A percentile compares a stretch with the other conserved stretches of the same genome.
Evolutionary conservation across 2,113 vertebrate species (phyloP).

Genomic region (Oncorhynchus clarkii): DNA sequence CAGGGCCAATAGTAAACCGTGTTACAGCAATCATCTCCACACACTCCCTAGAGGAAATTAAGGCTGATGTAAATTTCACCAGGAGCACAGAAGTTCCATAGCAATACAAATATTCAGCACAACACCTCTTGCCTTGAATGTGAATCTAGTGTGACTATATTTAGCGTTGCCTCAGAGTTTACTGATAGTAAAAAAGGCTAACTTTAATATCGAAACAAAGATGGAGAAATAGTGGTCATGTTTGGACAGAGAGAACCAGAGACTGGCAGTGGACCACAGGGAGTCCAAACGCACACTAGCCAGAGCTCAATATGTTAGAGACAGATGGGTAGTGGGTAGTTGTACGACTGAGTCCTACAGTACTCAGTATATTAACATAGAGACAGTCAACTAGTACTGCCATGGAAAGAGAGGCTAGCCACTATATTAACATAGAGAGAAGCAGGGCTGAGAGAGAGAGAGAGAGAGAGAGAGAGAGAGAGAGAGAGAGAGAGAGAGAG

Average conservation of each 20-base stretch:
- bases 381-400: conserved; percentile 53
- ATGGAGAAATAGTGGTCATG: conserved; percentile 59
- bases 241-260: conserved; percentile 47
- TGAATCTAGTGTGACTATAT: background rate
- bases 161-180: background rate
- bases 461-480: conserved; percentile 45
- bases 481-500: conserved; percentile 44
- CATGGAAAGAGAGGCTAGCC: conserved; percentile 63
- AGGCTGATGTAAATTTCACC: background rate
- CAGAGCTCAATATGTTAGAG: background rate
- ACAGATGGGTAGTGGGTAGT: conserved; percentile 3
- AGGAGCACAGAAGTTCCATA: background rate
- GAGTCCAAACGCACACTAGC: too few relatives aligned
- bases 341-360: conserved; percentile 44
- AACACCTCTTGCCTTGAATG: background rate
- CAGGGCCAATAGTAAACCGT: conserved; percentile 45
- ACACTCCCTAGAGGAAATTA: conserved; percentile 64
- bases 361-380: conserved; percentile 67
- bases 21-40: conserved; percentile 59
- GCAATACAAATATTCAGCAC: background rate
- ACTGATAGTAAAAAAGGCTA: background rate
- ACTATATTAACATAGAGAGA: conserved; percentile 67
- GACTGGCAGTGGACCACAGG: background rate
- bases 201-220: conserved; percentile 66
- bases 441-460: conserved; percentile 9